A percentile compares a stretch with the other conserved stretches of the same genome.
phyloP scores from a whole-genome alignment of 2,113 vertebrate species.

The Lycaon pictus region DNA sequence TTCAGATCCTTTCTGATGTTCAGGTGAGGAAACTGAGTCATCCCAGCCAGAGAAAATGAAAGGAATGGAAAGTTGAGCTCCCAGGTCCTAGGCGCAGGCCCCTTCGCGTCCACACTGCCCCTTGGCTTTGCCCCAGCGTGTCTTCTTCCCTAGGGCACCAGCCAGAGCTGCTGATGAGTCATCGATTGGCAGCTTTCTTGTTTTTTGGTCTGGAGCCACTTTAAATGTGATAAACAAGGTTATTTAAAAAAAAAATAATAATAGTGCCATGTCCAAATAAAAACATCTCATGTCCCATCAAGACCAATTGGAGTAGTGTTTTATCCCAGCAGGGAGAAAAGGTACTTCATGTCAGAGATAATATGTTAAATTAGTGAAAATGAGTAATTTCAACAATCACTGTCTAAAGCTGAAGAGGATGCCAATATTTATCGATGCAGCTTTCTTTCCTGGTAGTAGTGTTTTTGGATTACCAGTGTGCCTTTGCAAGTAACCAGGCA shows the following conservation, averaged over 20 bases:
- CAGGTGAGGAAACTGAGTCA: not conserved
- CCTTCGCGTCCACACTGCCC: fast-evolving
- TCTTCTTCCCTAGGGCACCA: too few species aligned
- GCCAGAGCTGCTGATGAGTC: not conserved
- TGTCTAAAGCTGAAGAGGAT: not conserved
- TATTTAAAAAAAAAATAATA: slow-evolving; percentile 35
- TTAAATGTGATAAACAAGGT: slow-evolving; percentile 64
- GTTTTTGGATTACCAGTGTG: not conserved
- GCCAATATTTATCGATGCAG: not conserved
- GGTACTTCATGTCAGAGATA: not conserved
- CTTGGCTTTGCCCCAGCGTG: too few species aligned
- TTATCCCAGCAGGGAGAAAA: not conserved
- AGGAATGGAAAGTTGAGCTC: not conserved
- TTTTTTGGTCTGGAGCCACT: slow-evolving; percentile 7
- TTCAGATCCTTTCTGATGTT: not conserved
- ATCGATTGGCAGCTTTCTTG: not conserved
- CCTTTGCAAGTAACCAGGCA: not conserved
- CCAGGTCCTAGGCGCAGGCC: not conserved
- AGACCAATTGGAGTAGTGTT: not conserved
- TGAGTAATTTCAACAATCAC: not conserved
- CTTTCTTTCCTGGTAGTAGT: not conserved
- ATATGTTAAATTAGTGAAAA: slow-evolving; percentile 38
- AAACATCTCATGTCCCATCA: not conserved
- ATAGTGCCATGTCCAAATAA: not conserved
- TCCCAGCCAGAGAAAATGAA: not conserved